Percentiles rank a stretch among this genome's conserved stretches.
Evolutionary conservation across 2,113 vertebrate species (phyloP).

Genomic region (Archocentrus centrarchus): DNA sequence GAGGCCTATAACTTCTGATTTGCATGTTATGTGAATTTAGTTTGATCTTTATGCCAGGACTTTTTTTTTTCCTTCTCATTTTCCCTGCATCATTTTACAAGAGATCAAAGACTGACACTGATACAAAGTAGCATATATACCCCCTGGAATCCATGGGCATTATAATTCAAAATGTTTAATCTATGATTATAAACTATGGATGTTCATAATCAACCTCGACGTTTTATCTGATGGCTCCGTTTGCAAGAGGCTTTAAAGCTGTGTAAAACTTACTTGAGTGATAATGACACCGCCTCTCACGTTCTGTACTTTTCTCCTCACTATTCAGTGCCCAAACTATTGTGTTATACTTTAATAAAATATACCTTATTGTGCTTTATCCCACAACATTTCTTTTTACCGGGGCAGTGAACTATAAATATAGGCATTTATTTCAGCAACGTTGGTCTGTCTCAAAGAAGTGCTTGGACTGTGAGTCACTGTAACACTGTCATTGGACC

Average conservation of each 20-base stretch:
- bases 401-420: neutral
- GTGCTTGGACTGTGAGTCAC: neutral
- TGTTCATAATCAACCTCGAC: slow-evolving; percentile 56
- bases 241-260: slow-evolving; percentile 67
- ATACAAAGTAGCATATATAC: neutral
- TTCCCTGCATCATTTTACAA: neutral
- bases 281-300: slow-evolving; percentile 49
- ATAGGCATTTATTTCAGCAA: neutral
- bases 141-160: slow-evolving; percentile 21
- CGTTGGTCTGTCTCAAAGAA: neutral
- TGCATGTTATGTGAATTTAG: slow-evolving; percentile 6
- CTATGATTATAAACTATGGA: slow-evolving; percentile 51
- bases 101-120: slow-evolving; percentile 38
- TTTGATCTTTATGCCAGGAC: neutral
- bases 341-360: slow-evolving; percentile 12
- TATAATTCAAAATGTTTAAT: slow-evolving; percentile 47
- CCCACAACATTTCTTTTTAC: neutral
- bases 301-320: slow-evolving; percentile 21
- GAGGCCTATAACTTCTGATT: neutral
- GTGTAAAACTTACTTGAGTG: slow-evolving; percentile 52
- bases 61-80: neutral
- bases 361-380: neutral
- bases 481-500: neutral
- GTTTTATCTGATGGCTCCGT: slow-evolving; percentile 68
- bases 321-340: neutral